Base-by-base conservation (phyloP, 2,888 invertebrate genomes). In the Tetranychus truncatus region DNA sequence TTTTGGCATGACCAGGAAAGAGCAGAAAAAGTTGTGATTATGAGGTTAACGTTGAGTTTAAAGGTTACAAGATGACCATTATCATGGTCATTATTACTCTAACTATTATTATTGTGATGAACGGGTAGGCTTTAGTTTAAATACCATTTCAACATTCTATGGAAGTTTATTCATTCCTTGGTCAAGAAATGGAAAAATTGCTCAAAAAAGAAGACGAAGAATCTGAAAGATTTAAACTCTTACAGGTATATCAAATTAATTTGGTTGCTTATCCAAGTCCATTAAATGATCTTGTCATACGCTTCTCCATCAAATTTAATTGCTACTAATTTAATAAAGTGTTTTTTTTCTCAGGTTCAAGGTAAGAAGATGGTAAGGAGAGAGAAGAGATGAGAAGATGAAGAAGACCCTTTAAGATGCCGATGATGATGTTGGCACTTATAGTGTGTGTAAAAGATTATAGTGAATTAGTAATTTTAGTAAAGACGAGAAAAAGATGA, bases 311-410 rank as follows among this genome's bases (percentile, higher is more conserved):
- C 55, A 55, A 55, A 55, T 9, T 55, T 55, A 55, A 55, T 55
- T 55, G 55, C 55, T 55, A 55, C 55, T 55, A 55, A 55, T 55
- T 55, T 55, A 55, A 55, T 55, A 55, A 55, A 55, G 55, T 55
- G 55, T 55, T 9, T 55, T 55, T 55, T 55, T 55, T 9, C 55
- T 55, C 55, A 55, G 55, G 55, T 55, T 55, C 55, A 55, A 55
- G 55, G 55, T 34, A 55, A 15, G 55, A 55, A 55, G 55, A 55
- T 55, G 55, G 15, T n/a, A n/a, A n/a, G n/a, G n/a, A 11, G 46
- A 46, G 34, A 34, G 34, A 34, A 34, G 34, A 34, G 34, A 34
- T 34, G 34, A 34, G 34, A 34, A 15, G 55, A 55, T 55, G 15
- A 55, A 15, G 55, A 55, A 55, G 55, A 55, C 55, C 55, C 55